Conservation (phyloP, 2,888 invertebrate genomes). For the Myopa testacea region DNA sequence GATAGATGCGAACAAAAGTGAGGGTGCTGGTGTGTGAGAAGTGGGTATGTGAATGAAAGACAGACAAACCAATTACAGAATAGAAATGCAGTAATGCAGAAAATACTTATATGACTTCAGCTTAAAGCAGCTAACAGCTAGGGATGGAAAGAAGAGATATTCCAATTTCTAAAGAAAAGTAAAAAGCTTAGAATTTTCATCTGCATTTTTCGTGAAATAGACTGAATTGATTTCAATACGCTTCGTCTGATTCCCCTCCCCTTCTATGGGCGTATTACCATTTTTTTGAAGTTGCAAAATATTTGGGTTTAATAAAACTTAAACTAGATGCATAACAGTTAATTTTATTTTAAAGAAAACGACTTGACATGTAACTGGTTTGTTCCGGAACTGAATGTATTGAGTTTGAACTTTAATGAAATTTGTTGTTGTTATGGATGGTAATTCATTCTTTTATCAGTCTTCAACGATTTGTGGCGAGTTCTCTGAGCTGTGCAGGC, state of each 20-base stretch:
- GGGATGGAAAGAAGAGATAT: too few relatives aligned
- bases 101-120: background rate
- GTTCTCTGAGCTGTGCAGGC: conserved; percentile 41
- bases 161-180: too few relatives aligned
- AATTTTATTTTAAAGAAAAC: background rate
- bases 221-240: too few relatives aligned
- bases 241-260: too few relatives aligned
- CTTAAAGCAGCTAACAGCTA: background rate
- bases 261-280: too few relatives aligned
- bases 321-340: background rate
- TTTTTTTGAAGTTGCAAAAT: too few relatives aligned
- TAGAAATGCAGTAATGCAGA: background rate
- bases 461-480: conserved; percentile 49
- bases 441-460: conserved; percentile 2
- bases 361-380: background rate
- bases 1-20: conserved; percentile 13
- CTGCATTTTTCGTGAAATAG: too few relatives aligned
- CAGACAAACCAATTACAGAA: conserved; percentile 9
- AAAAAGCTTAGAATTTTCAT: too few relatives aligned
- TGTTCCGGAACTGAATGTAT: background rate
- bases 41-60: background rate
- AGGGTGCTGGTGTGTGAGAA: conserved; percentile 13
- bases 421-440: too few relatives aligned
- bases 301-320: too few relatives aligned
- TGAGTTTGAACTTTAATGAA: background rate